Evolutionary conservation across 2,888 invertebrate species (phyloP), one percentile per base, ranked within the genome.

Genomic region (Tenodera sinensis): DNA sequence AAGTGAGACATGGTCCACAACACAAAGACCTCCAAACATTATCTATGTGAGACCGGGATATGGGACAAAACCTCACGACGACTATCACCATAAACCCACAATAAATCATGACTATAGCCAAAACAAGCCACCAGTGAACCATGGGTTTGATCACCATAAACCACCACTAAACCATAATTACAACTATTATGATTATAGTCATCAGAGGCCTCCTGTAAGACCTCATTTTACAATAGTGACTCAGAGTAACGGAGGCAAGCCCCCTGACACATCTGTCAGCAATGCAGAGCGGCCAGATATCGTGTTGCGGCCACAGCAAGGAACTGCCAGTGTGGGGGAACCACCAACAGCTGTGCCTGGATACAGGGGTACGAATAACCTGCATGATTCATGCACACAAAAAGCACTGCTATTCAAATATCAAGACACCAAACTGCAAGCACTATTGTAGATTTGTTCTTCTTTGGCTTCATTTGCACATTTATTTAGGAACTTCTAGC

Each of bases 31-130:
- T 83, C 88, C 88, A 85, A 93, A 94, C 90, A 93, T 94, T 92
- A 94, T 93, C 91, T 94, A 94, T 94, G 91, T n/a, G 90, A 91
- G 83, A 82, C 90, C 83, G 90, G 92, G 90, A 90, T 85, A 82
- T 25, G 85, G 34, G 81, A 82, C 28, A 82, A 83, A 87, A 71
- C 87, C 87, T 15, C 84, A 28, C 34, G 86, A 54, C 6, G 20
- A 71, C 25, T 71, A 71, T 25, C 15, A 71, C 6, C 54, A 71
- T 6, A 71, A 30, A 83, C 83, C 83, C 27, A n/a, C 83, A 83
- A 83, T 83, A 83, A 20, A 30, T 15, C 27, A 83, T 83, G 28
- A 83, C 28, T 83, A 83, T 9, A 28, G 28, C 25, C 83, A 28
- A n/a, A 83, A 28, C 28, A 83, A 30, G 9, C 30, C 30, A 28